Base-by-base conservation (phyloP, 2,797 vertebrate genomes). In the Silurus aristotelis region DNA sequence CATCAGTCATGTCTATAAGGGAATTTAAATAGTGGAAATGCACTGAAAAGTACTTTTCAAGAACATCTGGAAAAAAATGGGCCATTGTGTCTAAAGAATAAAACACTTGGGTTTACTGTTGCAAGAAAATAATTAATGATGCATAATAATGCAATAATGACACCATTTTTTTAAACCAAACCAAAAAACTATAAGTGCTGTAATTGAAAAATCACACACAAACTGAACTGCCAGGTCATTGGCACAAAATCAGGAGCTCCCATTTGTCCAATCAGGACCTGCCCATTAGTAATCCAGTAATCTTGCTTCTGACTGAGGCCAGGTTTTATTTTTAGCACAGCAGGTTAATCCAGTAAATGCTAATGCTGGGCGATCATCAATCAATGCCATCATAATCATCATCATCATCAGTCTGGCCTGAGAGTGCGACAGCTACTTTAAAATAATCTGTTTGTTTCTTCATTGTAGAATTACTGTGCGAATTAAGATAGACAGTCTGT, bases 271-370 rank as follows among this genome's bases (percentile, higher is more conserved):
- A 48, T 58, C 27, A 77, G 43, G 55, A 31, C 20, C 72, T 19
- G 22, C 84, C 68, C 60, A 17, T 48, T n/a, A 67, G 38, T 84
- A 85, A 83, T 87, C 55, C 84, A 87, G 67, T 38, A 1, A 58
- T 52, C 72, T 78, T 68, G 61, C 66, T 75, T 77, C 52, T 61
- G 2, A 22, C 43, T 72, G 68, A 85, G 84, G 85, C 83, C 85
- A 72, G 52, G 20, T 48, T 38, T 64, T 86, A 87, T 85, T 87
- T 67, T 86, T 88, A 87, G 83, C 64, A 22, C 56, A 67, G 67
- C 70, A 80, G 67, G 38, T 86, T 86, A 85, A 87, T 86, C 86
- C 75, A 48, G 19, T 72, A 43, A 82, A 84, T 71, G 52, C 58
- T 87, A 88, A 84, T 67, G 64, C 72, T 15, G 68, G 31, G 61